Percentiles rank a stretch among this genome's conserved stretches.
Conservation (phyloP, 2,797 vertebrate species). For the Choloepus didactylus region DNA sequence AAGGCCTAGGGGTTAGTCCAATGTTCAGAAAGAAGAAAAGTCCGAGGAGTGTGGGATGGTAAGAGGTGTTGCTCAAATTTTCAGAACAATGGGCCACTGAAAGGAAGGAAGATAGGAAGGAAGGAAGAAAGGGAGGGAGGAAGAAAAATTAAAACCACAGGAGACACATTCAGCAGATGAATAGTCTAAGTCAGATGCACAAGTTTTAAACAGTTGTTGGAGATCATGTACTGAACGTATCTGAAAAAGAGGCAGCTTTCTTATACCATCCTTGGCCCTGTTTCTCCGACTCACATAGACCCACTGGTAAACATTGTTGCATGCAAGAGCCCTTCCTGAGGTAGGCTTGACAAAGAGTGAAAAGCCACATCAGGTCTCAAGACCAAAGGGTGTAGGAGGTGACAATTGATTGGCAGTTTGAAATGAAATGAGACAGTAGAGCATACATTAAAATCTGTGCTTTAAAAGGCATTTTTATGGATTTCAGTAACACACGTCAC, state of each 20-base stretch:
- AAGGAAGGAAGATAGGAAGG: neutral
- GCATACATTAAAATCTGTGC: neutral
- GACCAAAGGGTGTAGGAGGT: neutral
- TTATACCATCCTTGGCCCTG: neutral
- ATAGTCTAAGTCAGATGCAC: neutral
- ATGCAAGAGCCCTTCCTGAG: neutral
- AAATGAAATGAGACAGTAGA: neutral
- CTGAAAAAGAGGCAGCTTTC: neutral
- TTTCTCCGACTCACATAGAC: neutral
- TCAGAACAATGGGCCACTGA: neutral
- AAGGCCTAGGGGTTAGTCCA: neutral
- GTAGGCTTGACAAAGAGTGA: neutral
- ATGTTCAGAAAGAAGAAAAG: neutral
- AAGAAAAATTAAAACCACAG: neutral
- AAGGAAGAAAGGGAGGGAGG: neutral
- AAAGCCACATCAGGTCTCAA: neutral
- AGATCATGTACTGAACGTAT: neutral
- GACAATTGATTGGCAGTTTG: neutral
- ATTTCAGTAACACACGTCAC: neutral
- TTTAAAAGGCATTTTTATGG: neutral
- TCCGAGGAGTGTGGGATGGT: neutral
- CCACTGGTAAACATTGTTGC: neutral
- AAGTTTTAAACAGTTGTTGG: neutral
- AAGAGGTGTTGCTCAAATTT: neutral
- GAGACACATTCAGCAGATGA: neutral